Percentiles rank a stretch among this genome's conserved stretches.
Evolutionary conservation across 1,140 invertebrate species (phyloP).

Genomic region (Melanaphis sacchari): DNA sequence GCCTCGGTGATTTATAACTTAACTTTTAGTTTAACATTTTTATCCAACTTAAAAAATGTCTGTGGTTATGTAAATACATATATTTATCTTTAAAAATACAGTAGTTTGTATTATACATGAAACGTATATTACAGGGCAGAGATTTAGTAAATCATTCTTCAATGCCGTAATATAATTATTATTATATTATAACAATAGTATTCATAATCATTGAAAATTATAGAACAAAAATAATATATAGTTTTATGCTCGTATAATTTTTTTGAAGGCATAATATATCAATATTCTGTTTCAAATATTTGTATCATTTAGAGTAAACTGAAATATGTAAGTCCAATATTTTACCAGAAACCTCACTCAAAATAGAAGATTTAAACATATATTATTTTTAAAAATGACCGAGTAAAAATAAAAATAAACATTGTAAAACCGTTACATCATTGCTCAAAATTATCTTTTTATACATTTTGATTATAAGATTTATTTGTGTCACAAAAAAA

Average conservation of each 20-base stretch:
- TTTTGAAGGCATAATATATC: background rate
- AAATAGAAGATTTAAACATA: background rate
- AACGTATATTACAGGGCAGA: background rate
- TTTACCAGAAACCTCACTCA: background rate
- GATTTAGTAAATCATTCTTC: background rate
- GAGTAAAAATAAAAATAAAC: background rate
- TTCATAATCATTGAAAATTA: background rate
- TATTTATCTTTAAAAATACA: background rate
- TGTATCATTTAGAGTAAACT: background rate
- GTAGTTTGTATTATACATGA: background rate
- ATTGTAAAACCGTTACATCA: background rate
- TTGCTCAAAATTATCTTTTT: background rate
- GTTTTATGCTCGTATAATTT: background rate
- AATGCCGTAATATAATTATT: background rate
- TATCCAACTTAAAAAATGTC: background rate
- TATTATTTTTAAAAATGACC: background rate
- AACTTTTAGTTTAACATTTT: conserved; percentile 37
- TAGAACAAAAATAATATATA: background rate
- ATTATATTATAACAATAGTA: background rate
- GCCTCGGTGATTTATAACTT: conserved; percentile 19
- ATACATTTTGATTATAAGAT: background rate
- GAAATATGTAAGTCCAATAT: background rate
- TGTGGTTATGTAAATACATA: background rate
- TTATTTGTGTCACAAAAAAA: background rate
- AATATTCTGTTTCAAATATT: background rate